A percentile compares a stretch with the other conserved stretches of the same genome.
Evolutionary conservation across 2,797 vertebrate genomes (phyloP).

Genomic region (Podargus strigoides): DNA sequence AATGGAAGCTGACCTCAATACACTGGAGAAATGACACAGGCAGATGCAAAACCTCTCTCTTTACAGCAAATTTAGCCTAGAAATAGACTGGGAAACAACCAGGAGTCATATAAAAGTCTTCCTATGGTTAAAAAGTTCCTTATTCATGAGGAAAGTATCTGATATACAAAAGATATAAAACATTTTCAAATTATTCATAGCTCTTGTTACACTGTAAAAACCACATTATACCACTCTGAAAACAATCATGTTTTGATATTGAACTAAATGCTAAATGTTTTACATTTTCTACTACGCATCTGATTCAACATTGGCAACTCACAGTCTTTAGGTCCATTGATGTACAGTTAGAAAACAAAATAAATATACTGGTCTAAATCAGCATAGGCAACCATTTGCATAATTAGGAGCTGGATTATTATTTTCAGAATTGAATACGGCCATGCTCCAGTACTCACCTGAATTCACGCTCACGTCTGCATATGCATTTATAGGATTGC

Average conservation of each 20-base stretch:
- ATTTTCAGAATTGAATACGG: background rate
- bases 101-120: background rate
- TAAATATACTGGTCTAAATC: background rate
- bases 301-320: background rate
- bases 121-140: background rate
- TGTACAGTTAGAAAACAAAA: background rate
- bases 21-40: conserved; percentile 30
- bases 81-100: background rate
- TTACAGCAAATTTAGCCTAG: conserved; percentile 40
- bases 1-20: conserved; percentile 42
- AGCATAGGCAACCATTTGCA: background rate
- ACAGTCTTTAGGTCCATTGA: background rate
- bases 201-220: background rate
- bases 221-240: background rate
- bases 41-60: conserved; percentile 32
- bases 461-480: background rate
- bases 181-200: background rate
- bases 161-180: background rate
- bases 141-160: background rate
- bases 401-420: background rate
- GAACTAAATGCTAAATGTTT: background rate
- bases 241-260: background rate
- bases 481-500: background rate
- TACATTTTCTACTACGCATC: background rate
- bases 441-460: background rate